Percentiles rank a stretch among this genome's conserved stretches.
Evolutionary conservation across 92 coral and sea anemone species (phyloP).

Genomic region (Hydrozoanthus gracilis): DNA sequence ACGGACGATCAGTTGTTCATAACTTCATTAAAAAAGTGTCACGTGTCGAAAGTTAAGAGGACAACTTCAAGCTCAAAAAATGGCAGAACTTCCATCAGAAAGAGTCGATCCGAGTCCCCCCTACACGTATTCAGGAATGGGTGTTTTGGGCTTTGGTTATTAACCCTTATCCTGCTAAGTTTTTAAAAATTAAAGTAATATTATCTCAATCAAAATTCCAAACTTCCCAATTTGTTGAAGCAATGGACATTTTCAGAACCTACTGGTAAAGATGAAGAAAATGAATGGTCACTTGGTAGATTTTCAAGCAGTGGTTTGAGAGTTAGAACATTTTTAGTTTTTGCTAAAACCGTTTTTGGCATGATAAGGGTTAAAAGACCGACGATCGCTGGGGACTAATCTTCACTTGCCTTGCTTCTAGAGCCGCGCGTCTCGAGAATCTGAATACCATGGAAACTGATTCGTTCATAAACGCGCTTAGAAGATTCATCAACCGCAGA

Average conservation of each 20-base stretch:
- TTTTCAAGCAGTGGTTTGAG: too few species aligned
- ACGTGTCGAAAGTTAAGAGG: conserved; percentile 62
- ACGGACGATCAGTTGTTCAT: conserved; percentile 58
- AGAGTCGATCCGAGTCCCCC: conserved; percentile 56
- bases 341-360: too few species aligned
- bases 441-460: conserved; percentile 28
- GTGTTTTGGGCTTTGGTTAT: conserved; percentile 42
- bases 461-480: conserved; percentile 20
- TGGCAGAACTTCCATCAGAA: conserved; percentile 59
- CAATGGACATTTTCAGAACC: too few species aligned
- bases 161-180: too few species aligned
- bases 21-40: conserved; percentile 48
- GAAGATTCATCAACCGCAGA: conserved; percentile 17
- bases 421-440: conserved; percentile 41
- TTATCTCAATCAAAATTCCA: too few species aligned
- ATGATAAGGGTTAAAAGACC: too few species aligned
- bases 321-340: too few species aligned
- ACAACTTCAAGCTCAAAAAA: conserved; percentile 47
- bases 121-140: conserved; percentile 58
- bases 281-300: too few species aligned
- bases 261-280: too few species aligned
- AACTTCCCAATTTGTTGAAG: too few species aligned
- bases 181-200: too few species aligned
- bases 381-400: neutral
- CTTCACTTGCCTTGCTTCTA: conserved; percentile 39